Evolutionary conservation across 2,113 vertebrate species (phyloP), one percentile per base, ranked within the genome.

Genomic region (Tautogolabrus adspersus): DNA sequence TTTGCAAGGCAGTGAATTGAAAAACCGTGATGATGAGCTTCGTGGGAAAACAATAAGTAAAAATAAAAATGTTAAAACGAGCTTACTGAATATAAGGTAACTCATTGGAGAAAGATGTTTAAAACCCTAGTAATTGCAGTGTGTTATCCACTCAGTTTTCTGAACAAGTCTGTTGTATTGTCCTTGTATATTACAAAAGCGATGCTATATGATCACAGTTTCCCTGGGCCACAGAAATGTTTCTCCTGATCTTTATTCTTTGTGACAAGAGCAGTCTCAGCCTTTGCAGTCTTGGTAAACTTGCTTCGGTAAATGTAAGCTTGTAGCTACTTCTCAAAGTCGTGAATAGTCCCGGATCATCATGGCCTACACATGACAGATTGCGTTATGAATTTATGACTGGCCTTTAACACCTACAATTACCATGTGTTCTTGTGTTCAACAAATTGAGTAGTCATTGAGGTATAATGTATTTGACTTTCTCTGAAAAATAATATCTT

Each of bases 221-320:
- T 34, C 30, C 3, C 30, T 34, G 30, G 10, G 15, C 52, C 11
- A 40, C 16, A 54, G 40, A 58, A 16, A 44, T 40, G 15, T 42
- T 42, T 37, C 1, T 65, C 47, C 38, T 57, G 58, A 37, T 34
- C 70, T 38, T 79, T 64, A 61, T 72, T 66, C 49, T 3, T 21
- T 22, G 19, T 15, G 34, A 34, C 44, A 52, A 37, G n/a, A 67
- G 21, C 40, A 59, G 66, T 63, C 9, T 2, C 57, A 75, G 57
- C 54, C 10, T 12, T 69, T 30, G 23, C 13, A 68, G 30, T 42
- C 71, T 37, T 13, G 26, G 42, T 58, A 67, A 72, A 84, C 19
- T 30, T 44, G 52, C 23, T 18, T 40, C 12, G 67, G 54, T 80
- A 72, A 77, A 82, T 71, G 54, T 68, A 63, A 44, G 51, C 63